Evolutionary conservation across 2,888 invertebrate genomes (phyloP), one percentile per base, ranked within the genome.

Genomic region (Phaonia tiefii): DNA sequence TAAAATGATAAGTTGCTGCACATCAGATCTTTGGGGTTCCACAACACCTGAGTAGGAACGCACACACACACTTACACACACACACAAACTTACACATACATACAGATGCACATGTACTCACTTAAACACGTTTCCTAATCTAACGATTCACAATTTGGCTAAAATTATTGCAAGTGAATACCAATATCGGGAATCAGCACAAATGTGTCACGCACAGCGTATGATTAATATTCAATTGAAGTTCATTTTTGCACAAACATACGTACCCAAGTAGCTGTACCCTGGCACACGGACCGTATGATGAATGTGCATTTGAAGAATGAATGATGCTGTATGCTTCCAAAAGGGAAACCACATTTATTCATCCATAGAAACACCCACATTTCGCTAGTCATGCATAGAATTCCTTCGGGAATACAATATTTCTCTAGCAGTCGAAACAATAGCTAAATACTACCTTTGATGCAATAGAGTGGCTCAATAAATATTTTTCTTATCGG

Each of bases 141-240:
- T 13, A 42, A 10, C 42, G 22, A 22, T 42, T 60, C 60, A n/a
- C n/a, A 60, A 58, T 58, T 58, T 60, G 60, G 60, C 60, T 60
- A 17, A 37, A 60, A 39, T 13, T 11, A 22, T 31, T 31, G 31
- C 63, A 63, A 54, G 25, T 22, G 42, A 63, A 63, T 63, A 39
- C 11, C 13, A 42, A 63, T 42, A 42, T 37, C 63, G 63, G 42
- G 39, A 63, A 63, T 63, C 63, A 22, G 2, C 42, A 13, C 42
- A 42, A 63, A 63, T 63, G 63, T 54, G 54, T 42, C 15, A 54
- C 42, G 54, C 54, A 56, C 42, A 25, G 25, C 75, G 75, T 75
- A 79, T 75, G 75, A 72, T 63, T 63, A 72, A 75, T 75, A 42
- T 65, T 46, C 11, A 72, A 72, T 54, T 49, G 11, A 4, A 39